A percentile compares a stretch with the other conserved stretches of the same genome.
phyloP scores from a whole-genome alignment of 1,140 invertebrate genomes.

The Brachystomella parvula region DNA sequence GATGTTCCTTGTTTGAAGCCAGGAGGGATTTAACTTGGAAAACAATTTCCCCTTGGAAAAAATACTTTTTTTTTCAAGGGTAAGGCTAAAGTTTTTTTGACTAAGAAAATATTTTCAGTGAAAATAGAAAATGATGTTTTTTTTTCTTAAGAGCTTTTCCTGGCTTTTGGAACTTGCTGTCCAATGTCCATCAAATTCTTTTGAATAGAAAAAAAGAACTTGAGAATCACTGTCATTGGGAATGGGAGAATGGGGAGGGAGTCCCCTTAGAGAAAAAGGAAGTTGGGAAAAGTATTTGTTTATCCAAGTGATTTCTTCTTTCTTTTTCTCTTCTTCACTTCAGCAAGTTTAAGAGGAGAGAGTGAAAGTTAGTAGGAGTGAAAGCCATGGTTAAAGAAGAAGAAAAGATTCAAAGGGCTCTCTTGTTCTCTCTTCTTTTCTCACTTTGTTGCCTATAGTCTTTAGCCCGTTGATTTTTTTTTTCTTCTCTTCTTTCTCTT shows the following conservation, averaged over 20 bases:
- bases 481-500: conserved; percentile 3
- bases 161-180: too few relatives aligned
- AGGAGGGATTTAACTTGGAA: too few relatives aligned
- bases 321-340: neutral
- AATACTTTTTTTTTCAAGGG: too few relatives aligned
- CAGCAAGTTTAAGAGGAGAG: neutral
- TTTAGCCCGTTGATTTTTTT: conserved; percentile 7
- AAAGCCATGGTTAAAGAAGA: neutral
- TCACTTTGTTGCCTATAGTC: too few relatives aligned
- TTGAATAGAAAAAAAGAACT: neutral
- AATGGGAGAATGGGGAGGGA: neutral
- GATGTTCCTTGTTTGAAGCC: too few relatives aligned
- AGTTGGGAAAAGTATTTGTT: neutral
- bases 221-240: too few relatives aligned
- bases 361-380: neutral
- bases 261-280: neutral
- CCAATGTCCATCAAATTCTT: neutral
- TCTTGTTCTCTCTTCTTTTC: neutral
- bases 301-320: neutral
- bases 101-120: conserved; percentile 3
- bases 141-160: neutral
- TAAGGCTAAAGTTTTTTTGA: too few relatives aligned
- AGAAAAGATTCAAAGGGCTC: neutral
- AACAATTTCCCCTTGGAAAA: too few relatives aligned
- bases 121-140: neutral